Evolutionary conservation across 2,888 invertebrate genomes (phyloP).

Genomic region (Anthophora plumipes): DNA sequence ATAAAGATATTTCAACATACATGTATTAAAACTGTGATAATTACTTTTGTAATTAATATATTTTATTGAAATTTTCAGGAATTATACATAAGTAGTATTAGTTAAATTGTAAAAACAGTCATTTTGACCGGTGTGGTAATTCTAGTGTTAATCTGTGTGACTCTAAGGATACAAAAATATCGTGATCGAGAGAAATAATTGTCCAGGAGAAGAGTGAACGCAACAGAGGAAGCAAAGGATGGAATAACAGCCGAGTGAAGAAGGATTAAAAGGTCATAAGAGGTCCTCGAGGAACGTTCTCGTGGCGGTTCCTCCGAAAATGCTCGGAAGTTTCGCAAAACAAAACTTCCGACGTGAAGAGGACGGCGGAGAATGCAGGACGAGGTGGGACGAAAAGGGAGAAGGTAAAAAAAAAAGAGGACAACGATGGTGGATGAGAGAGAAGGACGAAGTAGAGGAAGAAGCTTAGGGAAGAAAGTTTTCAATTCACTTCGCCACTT

Average conservation of each 20-base stretch:
- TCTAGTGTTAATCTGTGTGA: no score
- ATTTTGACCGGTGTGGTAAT: no score
- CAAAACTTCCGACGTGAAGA: constrained; percentile 35
- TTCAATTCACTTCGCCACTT: constrained; percentile 68
- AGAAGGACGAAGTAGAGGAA: constrained; percentile 18
- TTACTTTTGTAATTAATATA: no score
- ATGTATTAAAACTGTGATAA: no score
- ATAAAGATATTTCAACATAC: no score
- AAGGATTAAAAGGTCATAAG: constrained; percentile 35
- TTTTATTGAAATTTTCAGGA: no score
- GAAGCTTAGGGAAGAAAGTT: constrained; percentile 66
- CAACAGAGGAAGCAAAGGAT: not conserved
- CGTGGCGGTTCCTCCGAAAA: constrained; percentile 39
- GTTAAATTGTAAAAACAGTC: no score
- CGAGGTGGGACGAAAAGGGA: not conserved
- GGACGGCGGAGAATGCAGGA: constrained; percentile 43
- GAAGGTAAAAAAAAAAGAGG: no score
- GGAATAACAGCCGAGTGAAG: not conserved
- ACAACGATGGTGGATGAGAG: not conserved
- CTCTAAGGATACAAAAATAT: not conserved
- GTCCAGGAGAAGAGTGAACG: not conserved
- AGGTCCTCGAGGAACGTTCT: constrained; percentile 9
- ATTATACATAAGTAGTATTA: no score
- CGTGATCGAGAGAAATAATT: not conserved
- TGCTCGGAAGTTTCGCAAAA: constrained; percentile 55